These are phyloP conservation scores for Caenorhabditis parvicauda DNA, from an alignment of 2,888 invertebrate species.

Conservation along the genomic window DNA sequence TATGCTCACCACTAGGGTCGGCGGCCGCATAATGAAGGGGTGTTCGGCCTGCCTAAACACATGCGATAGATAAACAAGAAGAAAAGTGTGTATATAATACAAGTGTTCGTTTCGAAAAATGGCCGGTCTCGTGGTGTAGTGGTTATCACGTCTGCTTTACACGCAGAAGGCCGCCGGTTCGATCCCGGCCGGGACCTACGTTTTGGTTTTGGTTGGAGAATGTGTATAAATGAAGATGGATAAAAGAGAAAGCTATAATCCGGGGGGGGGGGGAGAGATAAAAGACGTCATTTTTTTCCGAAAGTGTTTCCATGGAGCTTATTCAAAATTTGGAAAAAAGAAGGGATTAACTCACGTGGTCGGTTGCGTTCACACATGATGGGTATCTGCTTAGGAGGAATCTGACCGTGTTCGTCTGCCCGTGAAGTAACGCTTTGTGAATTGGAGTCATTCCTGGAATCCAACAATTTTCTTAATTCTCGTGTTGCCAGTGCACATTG, in stretches of 20 bases:
- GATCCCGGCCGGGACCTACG: constrained; percentile 43
- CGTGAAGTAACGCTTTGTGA: constrained; percentile 60
- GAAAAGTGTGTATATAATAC: too few species aligned
- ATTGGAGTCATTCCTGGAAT: constrained; percentile 58
- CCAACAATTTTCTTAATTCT: not conserved
- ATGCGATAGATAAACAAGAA: too few species aligned
- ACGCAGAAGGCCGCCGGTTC: constrained; percentile 48
- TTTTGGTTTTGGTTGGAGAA: too few species aligned
- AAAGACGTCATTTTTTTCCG: too few species aligned
- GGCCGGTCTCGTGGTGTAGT: constrained; percentile 46
- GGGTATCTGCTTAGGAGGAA: constrained; percentile 68
- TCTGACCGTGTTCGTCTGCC: constrained; percentile 74
- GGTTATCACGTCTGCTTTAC: constrained; percentile 50
- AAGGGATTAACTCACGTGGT: constrained; percentile 57
- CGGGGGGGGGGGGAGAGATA: too few species aligned
- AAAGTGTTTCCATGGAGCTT: not conserved
- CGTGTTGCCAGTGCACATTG: constrained; percentile 5
- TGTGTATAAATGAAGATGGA: too few species aligned
- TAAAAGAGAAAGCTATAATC: too few species aligned
- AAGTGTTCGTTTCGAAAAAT: too few species aligned
- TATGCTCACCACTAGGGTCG: constrained; percentile 62
- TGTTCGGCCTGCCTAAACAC: constrained; percentile 58
- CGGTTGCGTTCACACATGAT: constrained; percentile 63
- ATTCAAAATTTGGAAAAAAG: not conserved
- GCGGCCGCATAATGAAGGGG: constrained; percentile 63